Conservation (phyloP, 2,888 invertebrate genomes). For the Dryobota labecula region DNA sequence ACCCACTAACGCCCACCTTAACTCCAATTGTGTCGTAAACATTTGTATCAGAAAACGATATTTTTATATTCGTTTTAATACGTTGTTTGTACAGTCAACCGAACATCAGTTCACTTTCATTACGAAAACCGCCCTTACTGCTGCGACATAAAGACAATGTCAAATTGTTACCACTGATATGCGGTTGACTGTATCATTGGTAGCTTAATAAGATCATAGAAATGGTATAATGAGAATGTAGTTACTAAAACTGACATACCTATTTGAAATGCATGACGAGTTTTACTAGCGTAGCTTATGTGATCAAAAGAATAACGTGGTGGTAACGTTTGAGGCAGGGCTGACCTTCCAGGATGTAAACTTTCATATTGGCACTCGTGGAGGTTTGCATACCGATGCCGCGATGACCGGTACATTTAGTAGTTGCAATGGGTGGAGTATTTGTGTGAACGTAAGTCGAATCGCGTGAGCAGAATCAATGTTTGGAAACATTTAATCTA, state of each 20-base stretch:
- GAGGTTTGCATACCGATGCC: not conserved
- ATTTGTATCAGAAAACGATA: slow-evolving; percentile 48
- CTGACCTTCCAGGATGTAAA: not conserved
- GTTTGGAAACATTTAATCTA: slow-evolving; percentile 29
- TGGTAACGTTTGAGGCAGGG: not conserved
- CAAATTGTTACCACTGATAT: not conserved
- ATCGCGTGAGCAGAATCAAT: not conserved
- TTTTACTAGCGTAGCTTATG: not conserved
- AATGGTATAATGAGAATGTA: not conserved
- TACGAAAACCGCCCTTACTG: not conserved
- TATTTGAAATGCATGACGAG: not conserved
- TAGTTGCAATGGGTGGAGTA: too few relatives aligned
- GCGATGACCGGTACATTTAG: not conserved
- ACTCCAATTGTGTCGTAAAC: slow-evolving; percentile 39
- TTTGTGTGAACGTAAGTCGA: not conserved
- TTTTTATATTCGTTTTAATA: slow-evolving; percentile 42
- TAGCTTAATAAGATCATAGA: not conserved
- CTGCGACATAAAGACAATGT: not conserved
- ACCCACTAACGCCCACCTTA: slow-evolving; percentile 23
- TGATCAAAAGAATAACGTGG: not conserved
- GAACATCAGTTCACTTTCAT: too few relatives aligned
- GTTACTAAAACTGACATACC: not conserved
- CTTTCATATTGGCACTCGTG: not conserved
- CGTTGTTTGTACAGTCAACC: not conserved
- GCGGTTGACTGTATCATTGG: not conserved